Evolutionary conservation across 2,797 vertebrate genomes (phyloP), one percentile per base, ranked within the genome.

Genomic region (Sebastes glaucus): DNA sequence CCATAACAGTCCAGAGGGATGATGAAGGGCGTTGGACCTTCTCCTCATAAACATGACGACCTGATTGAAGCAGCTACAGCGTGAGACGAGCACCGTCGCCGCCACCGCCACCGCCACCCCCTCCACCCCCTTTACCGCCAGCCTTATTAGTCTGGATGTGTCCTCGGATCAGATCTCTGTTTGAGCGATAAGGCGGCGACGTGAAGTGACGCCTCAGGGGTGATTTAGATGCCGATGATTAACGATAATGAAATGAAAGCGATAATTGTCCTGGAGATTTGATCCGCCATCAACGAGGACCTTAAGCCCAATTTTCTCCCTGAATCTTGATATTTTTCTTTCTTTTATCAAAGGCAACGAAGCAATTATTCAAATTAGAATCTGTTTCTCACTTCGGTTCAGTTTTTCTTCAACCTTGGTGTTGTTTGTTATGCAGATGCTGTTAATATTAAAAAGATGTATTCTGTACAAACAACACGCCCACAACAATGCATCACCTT

Each of bases 21-120:
- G 84, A 85, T 75, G 77, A 62, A 83, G 70, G 76, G 78, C 8
- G 68, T 46, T 1, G 71, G 74, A 79, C 73, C 59, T 60, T 77
- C 80, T 70, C 79, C 87, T 83, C 71, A 72, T 83, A 80, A 87
- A 87, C 55, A 56, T 23, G 27, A 73, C 30, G 35, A 69, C 53
- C 76, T 80, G 71, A 86, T 68, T n/a, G 77, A 81, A 83, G 74
- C 65, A 46, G 70, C 76, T 30, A 32, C 69, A n/a, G 22, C 27
- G 25, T 11, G 28, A 67, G 18, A 69, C 4, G 3, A 52, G 22
- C 69, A 3, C 67, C 25, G 0, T 56, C 53, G 0, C 42, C 35
- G 4, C 11, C 35, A 38, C 11, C 11, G 1, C 10, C 25, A 14
- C 11, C 13, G 4, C 11, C 33, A 4, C 35, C 4, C 11, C 11